A percentile compares a stretch with the other conserved stretches of the same genome.
Evolutionary conservation across 2,113 vertebrate genomes (phyloP).

Genomic region (Elephantulus edwardii): DNA sequence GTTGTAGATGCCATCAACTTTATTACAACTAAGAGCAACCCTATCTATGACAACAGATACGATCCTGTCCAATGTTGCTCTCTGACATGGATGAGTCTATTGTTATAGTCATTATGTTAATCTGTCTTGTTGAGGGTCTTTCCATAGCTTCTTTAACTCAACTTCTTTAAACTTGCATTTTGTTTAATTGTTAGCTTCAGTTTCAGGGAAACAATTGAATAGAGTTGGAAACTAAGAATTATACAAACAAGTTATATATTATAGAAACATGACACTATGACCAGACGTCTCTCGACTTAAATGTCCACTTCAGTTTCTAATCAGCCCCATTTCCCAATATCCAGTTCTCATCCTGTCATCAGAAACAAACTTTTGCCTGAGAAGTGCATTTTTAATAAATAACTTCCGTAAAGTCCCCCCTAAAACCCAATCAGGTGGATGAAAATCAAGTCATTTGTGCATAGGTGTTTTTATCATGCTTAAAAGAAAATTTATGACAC

Average conservation of each 20-base stretch:
- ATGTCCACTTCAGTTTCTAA: neutral
- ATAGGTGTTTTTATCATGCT: neutral
- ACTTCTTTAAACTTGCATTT: too few relatives aligned
- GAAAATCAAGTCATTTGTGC: neutral
- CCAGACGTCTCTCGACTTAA: neutral
- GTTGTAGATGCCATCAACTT: too few relatives aligned
- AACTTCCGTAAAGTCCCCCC: too few relatives aligned
- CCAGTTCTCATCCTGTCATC: neutral
- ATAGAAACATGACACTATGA: neutral
- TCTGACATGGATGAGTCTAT: too few relatives aligned
- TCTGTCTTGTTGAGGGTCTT: too few relatives aligned
- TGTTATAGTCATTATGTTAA: too few relatives aligned
- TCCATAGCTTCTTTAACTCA: too few relatives aligned
- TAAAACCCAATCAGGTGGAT: neutral
- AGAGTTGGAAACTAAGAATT: neutral
- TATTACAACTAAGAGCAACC: too few relatives aligned
- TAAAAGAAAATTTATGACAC: too few relatives aligned
- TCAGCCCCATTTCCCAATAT: neutral
- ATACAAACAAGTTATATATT: neutral
- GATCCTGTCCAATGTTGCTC: too few relatives aligned
- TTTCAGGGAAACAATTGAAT: neutral
- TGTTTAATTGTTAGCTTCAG: too few relatives aligned
- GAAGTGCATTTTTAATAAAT: neutral
- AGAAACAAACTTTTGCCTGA: neutral
- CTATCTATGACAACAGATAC: too few relatives aligned